Evolutionary conservation across 2,888 invertebrate species (phyloP).

Genomic region (Reticulitermes lucifugus): DNA sequence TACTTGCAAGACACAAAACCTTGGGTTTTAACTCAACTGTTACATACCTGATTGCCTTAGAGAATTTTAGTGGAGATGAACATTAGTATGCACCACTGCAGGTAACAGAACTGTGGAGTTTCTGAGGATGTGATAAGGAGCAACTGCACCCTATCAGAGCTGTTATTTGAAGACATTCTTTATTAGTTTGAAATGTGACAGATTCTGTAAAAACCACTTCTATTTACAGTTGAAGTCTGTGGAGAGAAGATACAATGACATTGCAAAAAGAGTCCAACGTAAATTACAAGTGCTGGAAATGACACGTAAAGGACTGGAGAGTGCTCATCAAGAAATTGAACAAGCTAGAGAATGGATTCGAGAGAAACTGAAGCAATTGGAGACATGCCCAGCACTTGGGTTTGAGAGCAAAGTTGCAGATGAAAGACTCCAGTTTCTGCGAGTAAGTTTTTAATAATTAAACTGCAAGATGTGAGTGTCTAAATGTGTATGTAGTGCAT

Average conservation of each 20-base stretch:
- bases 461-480: neutral
- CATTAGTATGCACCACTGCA: too few species aligned
- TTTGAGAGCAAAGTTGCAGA: conserved; percentile 83
- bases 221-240: conserved; percentile 77
- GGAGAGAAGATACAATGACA: conserved; percentile 86
- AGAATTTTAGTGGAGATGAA: too few species aligned
- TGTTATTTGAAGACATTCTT: too few species aligned
- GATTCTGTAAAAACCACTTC: too few species aligned
- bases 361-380: conserved; percentile 54
- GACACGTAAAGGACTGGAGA: conserved; percentile 83
- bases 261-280: conserved; percentile 85
- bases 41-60: too few species aligned
- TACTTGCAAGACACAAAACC: too few species aligned
- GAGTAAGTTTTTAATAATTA: conserved; percentile 60
- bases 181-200: too few species aligned
- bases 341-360: conserved; percentile 70
- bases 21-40: too few species aligned
- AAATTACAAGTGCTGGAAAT: conserved; percentile 87
- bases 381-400: conserved; percentile 75
- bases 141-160: too few species aligned
- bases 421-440: conserved; percentile 77
- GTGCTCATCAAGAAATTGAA: conserved; percentile 81
- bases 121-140: too few species aligned
- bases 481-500: neutral
- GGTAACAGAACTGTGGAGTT: too few species aligned